Evolutionary conservation across 1,140 invertebrate species (phyloP).

Genomic region (Palaemon carinicauda): DNA sequence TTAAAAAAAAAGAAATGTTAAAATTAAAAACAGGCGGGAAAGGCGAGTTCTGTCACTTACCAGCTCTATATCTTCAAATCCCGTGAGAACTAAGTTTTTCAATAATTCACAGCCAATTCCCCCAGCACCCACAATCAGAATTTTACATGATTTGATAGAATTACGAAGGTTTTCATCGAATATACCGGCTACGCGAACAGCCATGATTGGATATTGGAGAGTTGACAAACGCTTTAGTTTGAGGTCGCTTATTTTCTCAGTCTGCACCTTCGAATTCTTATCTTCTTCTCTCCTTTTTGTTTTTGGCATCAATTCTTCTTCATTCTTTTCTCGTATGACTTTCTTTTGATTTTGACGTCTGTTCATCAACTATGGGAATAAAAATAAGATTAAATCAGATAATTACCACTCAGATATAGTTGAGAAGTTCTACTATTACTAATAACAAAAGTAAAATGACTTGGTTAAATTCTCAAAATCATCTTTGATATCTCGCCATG

Average conservation of each 20-base stretch:
- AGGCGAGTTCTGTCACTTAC: conserved; percentile 71
- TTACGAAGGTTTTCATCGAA: conserved; percentile 28
- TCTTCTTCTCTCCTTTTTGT: background rate
- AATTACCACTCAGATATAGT: too few relatives aligned
- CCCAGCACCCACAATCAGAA: conserved; percentile 96
- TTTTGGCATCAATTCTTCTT: too few relatives aligned
- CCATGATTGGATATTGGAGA: conserved; percentile 26
- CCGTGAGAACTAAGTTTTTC: conserved; percentile 95
- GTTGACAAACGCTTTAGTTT: too few relatives aligned
- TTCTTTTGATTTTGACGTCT: too few relatives aligned
- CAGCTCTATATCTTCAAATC: conserved; percentile 93
- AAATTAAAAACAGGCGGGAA: background rate
- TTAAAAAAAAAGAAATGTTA: too few relatives aligned
- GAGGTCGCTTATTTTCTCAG: background rate
- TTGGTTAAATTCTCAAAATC: too few relatives aligned
- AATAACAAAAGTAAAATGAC: too few relatives aligned
- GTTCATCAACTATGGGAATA: too few relatives aligned
- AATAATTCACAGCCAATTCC: conserved; percentile 99
- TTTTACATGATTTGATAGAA: conserved; percentile 63
- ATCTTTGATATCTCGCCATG: too few relatives aligned
- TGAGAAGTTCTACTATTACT: too few relatives aligned
- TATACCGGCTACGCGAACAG: conserved; percentile 25
- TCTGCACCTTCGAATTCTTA: background rate
- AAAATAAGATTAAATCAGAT: too few relatives aligned
- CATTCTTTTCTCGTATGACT: too few relatives aligned